phyloP scores from a whole-genome alignment of 2,888 invertebrate species.

The Leucophenga montana region DNA sequence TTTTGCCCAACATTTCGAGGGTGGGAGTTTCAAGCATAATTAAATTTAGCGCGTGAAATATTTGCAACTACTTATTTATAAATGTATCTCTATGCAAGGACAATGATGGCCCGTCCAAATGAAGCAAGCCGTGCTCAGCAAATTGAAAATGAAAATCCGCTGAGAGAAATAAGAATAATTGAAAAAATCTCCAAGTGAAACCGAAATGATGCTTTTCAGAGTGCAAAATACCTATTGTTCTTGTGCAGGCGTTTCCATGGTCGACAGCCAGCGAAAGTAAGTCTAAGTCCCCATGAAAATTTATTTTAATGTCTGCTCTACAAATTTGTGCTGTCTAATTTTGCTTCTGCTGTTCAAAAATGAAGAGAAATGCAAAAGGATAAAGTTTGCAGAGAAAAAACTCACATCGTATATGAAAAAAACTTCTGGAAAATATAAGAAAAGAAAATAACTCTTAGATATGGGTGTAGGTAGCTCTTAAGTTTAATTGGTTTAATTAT shows the following conservation, averaged over 20 bases:
- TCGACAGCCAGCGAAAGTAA: not conserved
- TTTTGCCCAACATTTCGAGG: not conserved
- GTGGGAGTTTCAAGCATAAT: conserved; percentile 12
- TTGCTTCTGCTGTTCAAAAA: not conserved
- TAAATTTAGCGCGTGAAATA: conserved; percentile 19
- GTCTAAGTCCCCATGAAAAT: conserved; percentile 20
- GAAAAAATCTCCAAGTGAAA: not conserved
- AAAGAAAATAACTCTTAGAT: no score
- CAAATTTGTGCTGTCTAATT: not conserved
- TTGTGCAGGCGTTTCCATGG: not conserved
- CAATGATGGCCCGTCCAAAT: not conserved
- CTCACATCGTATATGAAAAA: no score
- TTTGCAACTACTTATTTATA: conserved; percentile 17
- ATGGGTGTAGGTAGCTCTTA: no score
- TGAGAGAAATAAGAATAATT: not conserved
- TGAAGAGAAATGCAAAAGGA: not conserved
- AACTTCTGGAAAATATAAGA: no score
- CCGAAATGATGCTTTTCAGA: not conserved
- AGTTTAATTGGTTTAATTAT: no score
- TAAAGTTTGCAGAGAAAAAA: not conserved
- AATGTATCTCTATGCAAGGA: not conserved
- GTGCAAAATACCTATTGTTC: not conserved
- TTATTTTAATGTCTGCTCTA: conserved; percentile 18
- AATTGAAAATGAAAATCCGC: not conserved
- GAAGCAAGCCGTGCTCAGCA: no score